Evolutionary conservation across 2,797 vertebrate species (phyloP).

Genomic region (Hippocampus kuda): DNA sequence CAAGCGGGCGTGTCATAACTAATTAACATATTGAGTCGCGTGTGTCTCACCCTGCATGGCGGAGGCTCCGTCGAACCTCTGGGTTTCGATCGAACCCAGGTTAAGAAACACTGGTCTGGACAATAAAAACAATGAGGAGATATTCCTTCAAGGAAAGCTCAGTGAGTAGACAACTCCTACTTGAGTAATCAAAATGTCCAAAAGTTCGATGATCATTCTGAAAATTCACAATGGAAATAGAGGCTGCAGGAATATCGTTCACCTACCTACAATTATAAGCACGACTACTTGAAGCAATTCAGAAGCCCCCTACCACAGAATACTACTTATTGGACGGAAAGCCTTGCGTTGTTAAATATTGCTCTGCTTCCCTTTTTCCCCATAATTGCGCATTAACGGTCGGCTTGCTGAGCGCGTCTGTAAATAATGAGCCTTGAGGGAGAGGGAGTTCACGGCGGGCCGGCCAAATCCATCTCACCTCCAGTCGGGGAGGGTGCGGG

Average conservation of each 20-base stretch:
- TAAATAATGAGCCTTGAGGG: conserved; percentile 49
- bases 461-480: conserved; percentile 45
- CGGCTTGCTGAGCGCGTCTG: conserved; percentile 45
- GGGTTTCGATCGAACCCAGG: no score
- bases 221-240: not conserved
- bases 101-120: no score
- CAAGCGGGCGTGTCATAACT: no score
- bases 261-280: conserved; percentile 1
- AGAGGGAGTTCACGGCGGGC: conserved; percentile 34
- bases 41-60: no score
- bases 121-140: no score
- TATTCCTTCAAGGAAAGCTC: no score
- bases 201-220: not conserved
- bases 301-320: conserved; percentile 19
- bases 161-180: not conserved
- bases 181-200: not conserved
- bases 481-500: conserved; percentile 35
- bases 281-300: conserved; percentile 28
- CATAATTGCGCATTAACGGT: conserved; percentile 62
- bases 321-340: conserved; percentile 41
- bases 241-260: conserved; percentile 2
- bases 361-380: conserved; percentile 37
- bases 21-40: no score
- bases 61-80: no score
- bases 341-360: conserved; percentile 52